Base-by-base conservation (phyloP, 2,888 invertebrate genomes). In the Griposia aprilina region DNA sequence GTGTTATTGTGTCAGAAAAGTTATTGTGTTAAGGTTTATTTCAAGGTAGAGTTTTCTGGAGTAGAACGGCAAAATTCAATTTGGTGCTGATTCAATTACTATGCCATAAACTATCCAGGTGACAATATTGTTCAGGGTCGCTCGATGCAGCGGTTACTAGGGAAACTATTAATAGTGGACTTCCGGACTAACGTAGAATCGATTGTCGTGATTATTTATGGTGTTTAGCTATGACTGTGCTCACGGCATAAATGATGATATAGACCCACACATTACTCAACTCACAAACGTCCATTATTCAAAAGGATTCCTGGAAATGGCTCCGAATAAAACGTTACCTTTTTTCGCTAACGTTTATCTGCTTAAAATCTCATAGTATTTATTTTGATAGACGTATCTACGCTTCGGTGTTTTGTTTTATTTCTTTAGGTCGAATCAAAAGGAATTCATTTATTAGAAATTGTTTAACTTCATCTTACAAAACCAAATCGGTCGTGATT, bases 131-230 rank as follows among this genome's bases (percentile, higher is more conserved):
- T 66, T 23, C 26, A 63, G 75, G 60, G 62, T 55, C 50, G 62
- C 36, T 69, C 15, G 23, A 5, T 60, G 66, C 69, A 55, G 62
- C 23, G 60, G 78, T 82, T 59, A 50, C 41, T 13, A n/a, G 62
- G 69, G 72, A 75, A 59, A 41, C 15, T 75, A 52, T 74, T 85
- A 74, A 74, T 78, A 67, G 26, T 57, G 59, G 15, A 52, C 59
- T 70, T 75, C 78, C 82, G 74, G 73, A 13, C 23, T 69, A 23
- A 75, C 48, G 59, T 67, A 6, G 66, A 78, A 85, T 82, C 68
- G 68, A 84, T 74, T 84, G 63, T 62, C 52, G 7, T 70, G 55
- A 82, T 74, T 78, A 84, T 85, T 81, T 62, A 72, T 73, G 41
- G 59, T 67, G 52, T 82, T 82, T 75, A 63, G 13, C 57, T 65